Evolutionary conservation across 2,888 invertebrate genomes (phyloP), one percentile per base, ranked within the genome.

Genomic region (Noctuana brunneofusca): DNA sequence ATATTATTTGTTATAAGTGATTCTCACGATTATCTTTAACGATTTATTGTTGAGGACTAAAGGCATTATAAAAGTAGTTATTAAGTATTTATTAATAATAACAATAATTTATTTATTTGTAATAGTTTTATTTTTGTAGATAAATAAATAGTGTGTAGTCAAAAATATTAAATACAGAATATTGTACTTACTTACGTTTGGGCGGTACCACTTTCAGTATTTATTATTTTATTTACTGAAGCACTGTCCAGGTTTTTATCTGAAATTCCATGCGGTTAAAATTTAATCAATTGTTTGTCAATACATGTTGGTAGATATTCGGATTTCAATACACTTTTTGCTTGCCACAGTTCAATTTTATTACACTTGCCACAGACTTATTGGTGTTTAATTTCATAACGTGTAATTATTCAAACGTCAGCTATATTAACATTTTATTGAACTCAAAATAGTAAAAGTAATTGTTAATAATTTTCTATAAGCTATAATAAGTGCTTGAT

Each of bases 141-240:
- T n/a, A n/a, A n/a, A n/a, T n/a, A n/a, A n/a, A n/a, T n/a, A n/a
- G n/a, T n/a, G n/a, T n/a, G n/a, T n/a, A n/a, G n/a, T n/a, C n/a
- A 18, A 41, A 41, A 18, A 41, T 9, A 1, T 16, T 41, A 9
- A 41, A 16, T 43, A 43, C 12, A 20, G 43, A 43, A 43, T 43
- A 70, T n/a, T n/a, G n/a, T 89, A 89, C 89, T 89, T 87, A 89
- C 91, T 90, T 86, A 88, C 88, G 87, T 89, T 89, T 90, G 85
- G 80, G 78, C 68, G 80, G 80, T 69, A 69, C 75, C 70, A 49
- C 78, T 75, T 66, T 85, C 81, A 67, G 83, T 80, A 62, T 69
- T 74, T 32, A 78, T 68, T 63, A 79, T 67, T 65, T 79, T 82
- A 24, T 72, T 75, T 27, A 63, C 65, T 63, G 69, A 73, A 56